phyloP scores from a whole-genome alignment of 2,797 vertebrate genomes.

The Nannoperca australis region DNA sequence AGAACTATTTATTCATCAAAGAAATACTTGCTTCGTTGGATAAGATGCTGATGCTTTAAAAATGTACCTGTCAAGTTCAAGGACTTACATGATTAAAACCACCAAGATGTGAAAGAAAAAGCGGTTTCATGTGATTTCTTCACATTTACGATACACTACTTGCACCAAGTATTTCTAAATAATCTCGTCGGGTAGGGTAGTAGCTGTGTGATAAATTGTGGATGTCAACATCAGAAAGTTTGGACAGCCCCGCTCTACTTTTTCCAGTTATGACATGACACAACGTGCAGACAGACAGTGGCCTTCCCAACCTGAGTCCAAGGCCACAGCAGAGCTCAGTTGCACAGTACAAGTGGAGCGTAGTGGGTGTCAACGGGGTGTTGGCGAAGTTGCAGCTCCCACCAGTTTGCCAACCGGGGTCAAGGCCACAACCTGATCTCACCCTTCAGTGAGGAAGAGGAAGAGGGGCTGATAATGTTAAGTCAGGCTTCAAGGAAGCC shows the following conservation, averaged over 20 bases:
- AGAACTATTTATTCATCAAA: too few species aligned
- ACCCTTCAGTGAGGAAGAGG: not conserved
- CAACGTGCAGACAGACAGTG: slow-evolving; percentile 21
- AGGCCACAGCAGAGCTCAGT: slow-evolving; percentile 37
- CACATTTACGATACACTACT: not conserved
- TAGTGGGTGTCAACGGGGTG: not conserved
- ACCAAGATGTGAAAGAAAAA: not conserved
- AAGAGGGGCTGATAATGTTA: slow-evolving; percentile 2
- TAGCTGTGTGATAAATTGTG: slow-evolving; percentile 1
- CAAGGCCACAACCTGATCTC: slow-evolving; percentile 18
- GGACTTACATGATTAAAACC: not conserved
- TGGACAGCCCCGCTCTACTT: slow-evolving; percentile 32
- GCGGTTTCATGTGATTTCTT: not conserved
- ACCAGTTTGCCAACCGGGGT: slow-evolving; percentile 26
- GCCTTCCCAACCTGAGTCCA: slow-evolving; percentile 53
- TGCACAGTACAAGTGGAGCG: not conserved
- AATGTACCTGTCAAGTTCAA: not conserved
- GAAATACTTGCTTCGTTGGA: not conserved
- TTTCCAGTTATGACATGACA: slow-evolving; percentile 30
- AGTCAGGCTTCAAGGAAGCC: slow-evolving; percentile 1
- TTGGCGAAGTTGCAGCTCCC: not conserved
- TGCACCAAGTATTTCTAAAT: not conserved
- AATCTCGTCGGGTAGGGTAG: not conserved
- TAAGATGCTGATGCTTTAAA: not conserved
- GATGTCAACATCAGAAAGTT: slow-evolving; percentile 43